Conservation (phyloP, 2,888 invertebrate species). For the Coleophora deauratella region DNA sequence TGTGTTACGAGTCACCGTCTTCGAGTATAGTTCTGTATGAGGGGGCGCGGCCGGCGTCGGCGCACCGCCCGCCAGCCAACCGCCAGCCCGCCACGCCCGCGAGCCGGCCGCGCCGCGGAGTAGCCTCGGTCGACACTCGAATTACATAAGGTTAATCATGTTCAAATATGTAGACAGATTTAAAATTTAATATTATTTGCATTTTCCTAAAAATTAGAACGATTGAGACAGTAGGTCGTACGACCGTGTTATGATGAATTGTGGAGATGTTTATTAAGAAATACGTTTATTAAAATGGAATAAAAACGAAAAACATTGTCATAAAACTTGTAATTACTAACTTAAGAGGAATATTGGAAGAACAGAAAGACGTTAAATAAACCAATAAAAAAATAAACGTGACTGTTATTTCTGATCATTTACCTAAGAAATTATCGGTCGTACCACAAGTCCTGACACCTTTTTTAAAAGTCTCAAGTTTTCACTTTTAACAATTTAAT, state of each 20-base stretch:
- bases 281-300: constrained; percentile 72
- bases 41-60: constrained; percentile 13
- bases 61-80: not conserved
- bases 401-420: constrained; percentile 37
- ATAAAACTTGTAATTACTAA: constrained; percentile 73
- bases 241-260: constrained; percentile 71
- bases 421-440: too few species aligned
- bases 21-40: constrained; percentile 42
- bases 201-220: constrained; percentile 72
- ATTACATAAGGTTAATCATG: constrained; percentile 62
- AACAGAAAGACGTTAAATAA: constrained; percentile 73
- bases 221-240: constrained; percentile 72
- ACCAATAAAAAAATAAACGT: constrained; percentile 66
- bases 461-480: too few species aligned
- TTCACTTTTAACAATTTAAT: too few species aligned
- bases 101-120: constrained; percentile 21
- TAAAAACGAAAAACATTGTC: constrained; percentile 73
- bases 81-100: constrained; percentile 6
- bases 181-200: constrained; percentile 70
- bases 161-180: constrained; percentile 69
- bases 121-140: constrained; percentile 60
- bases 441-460: too few species aligned
- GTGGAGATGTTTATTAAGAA: constrained; percentile 72
- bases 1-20: constrained; percentile 69
- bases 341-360: constrained; percentile 72